Conservation (phyloP, 2,797 vertebrate genomes). For the Corythornis leucogaster region DNA sequence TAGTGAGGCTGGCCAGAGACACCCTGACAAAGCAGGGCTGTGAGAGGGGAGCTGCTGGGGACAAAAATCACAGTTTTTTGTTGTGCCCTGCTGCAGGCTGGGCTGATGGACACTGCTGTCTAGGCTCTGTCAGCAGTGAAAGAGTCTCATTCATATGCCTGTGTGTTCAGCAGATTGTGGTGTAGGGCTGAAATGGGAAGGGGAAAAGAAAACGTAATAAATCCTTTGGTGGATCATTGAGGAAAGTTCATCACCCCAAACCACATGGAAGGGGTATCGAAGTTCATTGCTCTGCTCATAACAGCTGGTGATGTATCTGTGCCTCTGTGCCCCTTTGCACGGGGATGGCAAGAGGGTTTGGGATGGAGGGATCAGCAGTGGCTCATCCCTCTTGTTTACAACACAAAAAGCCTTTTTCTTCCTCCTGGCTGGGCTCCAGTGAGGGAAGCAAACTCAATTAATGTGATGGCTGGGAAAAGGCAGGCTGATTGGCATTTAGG, state of each 20-base stretch:
- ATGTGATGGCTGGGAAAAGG: background rate
- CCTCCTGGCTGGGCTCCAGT: background rate
- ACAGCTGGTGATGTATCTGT: background rate
- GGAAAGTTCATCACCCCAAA: background rate
- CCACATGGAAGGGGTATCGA: fast-evolving
- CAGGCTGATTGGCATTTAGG: slow-evolving; percentile 52
- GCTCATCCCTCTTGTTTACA: slow-evolving; percentile 18
- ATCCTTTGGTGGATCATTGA: background rate
- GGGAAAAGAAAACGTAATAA: background rate
- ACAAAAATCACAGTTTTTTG: background rate
- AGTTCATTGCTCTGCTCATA: background rate
- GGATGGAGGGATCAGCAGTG: background rate
- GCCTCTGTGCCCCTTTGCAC: background rate
- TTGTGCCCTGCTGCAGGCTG: fast-evolving
- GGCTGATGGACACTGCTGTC: background rate
- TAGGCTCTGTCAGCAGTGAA: background rate
- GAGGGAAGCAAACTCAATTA: slow-evolving; percentile 61
- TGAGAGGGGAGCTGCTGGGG: background rate
- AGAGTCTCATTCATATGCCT: background rate
- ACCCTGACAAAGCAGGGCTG: background rate
- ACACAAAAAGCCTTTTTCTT: slow-evolving; percentile 63
- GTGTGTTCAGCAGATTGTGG: background rate
- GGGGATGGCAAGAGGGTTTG: background rate
- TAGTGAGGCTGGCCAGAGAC: background rate
- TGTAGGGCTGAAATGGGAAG: background rate